Conservation (phyloP, 2,113 vertebrate species). For the Ictidomys tridecemlineatus region DNA sequence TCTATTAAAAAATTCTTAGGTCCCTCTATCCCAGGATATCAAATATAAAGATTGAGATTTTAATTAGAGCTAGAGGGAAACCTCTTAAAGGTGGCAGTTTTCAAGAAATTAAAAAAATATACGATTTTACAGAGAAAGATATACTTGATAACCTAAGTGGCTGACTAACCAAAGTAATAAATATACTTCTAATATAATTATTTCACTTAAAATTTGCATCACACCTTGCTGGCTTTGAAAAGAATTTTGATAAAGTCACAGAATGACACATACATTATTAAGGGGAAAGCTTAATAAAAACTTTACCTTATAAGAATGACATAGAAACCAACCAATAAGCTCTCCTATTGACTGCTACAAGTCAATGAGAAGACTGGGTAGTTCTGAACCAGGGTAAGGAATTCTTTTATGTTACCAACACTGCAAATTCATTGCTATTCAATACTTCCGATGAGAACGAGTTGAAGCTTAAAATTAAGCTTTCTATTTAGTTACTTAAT, state of each 20-base stretch:
- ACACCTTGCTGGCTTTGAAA: conserved; percentile 33
- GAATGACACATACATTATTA: conserved; percentile 25
- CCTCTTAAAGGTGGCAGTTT: conserved; percentile 40
- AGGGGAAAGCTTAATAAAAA: conserved; percentile 10
- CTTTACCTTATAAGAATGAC: background rate
- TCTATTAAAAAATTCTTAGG: conserved; percentile 29
- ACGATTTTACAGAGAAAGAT: conserved; percentile 37
- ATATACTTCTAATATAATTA: conserved; percentile 48
- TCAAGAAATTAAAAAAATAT: conserved; percentile 34
- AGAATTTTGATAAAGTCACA: conserved; percentile 31
- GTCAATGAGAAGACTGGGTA: background rate
- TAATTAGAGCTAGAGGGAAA: conserved; percentile 66
- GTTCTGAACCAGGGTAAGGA: background rate
- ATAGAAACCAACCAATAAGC: conserved; percentile 19
- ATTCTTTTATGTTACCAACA: background rate
- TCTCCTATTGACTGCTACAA: background rate
- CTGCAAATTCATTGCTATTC: background rate
- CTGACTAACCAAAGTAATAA: conserved; percentile 26
- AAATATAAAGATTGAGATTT: conserved; percentile 44
- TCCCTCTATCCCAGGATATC: background rate
- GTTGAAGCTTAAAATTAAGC: background rate
- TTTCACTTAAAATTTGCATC: conserved; percentile 44
- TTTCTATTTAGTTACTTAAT: conserved; percentile 38
- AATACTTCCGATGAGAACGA: conserved; percentile 1
- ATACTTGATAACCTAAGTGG: conserved; percentile 30